Conservation (phyloP, 1,140 invertebrate genomes). For the Ceratina australensis region DNA sequence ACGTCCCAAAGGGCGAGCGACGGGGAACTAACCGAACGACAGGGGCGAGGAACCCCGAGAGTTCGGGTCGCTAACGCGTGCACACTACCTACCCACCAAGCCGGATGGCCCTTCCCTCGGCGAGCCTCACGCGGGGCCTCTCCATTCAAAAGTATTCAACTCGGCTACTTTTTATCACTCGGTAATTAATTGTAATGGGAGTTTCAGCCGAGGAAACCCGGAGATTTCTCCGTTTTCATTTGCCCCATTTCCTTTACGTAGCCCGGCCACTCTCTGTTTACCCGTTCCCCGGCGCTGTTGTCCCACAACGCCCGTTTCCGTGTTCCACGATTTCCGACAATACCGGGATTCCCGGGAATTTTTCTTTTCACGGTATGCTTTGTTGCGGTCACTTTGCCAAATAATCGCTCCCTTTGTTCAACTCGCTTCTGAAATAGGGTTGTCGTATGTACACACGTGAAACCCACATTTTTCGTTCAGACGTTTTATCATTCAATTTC, state of each 20-base stretch:
- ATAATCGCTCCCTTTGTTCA: background rate
- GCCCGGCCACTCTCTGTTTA: background rate
- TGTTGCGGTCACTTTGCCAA: background rate
- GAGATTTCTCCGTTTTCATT: slow-evolving; percentile 35
- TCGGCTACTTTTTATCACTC: slow-evolving; percentile 55
- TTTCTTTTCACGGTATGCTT: background rate
- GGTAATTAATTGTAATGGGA: slow-evolving; percentile 63
- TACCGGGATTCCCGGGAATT: background rate
- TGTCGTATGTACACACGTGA: background rate
- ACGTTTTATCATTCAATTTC: background rate
- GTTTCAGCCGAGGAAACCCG: slow-evolving; percentile 45
- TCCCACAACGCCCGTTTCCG: background rate
- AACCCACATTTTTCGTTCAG: background rate
- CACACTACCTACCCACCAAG: slow-evolving; percentile 25
- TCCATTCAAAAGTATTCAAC: slow-evolving; percentile 43
- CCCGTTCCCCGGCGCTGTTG: background rate
- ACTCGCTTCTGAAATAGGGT: background rate
- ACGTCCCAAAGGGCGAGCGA: slow-evolving; percentile 41
- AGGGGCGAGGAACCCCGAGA: slow-evolving; percentile 34
- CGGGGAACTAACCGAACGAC: slow-evolving; percentile 31
- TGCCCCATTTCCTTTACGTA: slow-evolving; percentile 28
- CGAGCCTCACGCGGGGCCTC: slow-evolving; percentile 4
- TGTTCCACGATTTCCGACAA: background rate
- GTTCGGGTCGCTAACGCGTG: slow-evolving; percentile 49
- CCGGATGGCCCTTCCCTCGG: too few species aligned